These are phyloP conservation scores for Podarcis cretensis DNA, from an alignment of 2,113 vertebrate genomes.

Conservation along the genomic window DNA sequence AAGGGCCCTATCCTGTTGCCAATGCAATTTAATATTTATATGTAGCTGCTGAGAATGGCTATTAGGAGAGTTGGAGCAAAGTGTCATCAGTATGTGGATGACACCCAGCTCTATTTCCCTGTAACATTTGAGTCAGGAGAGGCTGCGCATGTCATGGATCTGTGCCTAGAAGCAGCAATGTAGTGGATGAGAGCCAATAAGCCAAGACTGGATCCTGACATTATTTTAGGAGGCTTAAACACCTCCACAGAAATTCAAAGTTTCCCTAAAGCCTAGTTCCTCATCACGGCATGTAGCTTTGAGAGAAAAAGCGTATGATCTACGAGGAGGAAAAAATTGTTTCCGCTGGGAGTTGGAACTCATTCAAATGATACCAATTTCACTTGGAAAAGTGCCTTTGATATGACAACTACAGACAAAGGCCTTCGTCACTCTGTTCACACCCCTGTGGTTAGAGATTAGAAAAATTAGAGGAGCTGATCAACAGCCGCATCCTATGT, in stretches of 20 bases:
- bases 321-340: neutral
- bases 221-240: neutral
- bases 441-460: conserved; percentile 3
- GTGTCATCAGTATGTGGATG: too few relatives aligned
- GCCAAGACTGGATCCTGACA: neutral
- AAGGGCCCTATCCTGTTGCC: too few relatives aligned
- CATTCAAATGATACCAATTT: neutral
- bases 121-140: too few relatives aligned
- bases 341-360: neutral
- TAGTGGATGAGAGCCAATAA: too few relatives aligned
- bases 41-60: too few relatives aligned
- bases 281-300: neutral
- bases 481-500: neutral
- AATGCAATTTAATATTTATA: too few relatives aligned
- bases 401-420: conserved; percentile 8
- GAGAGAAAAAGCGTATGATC: neutral
- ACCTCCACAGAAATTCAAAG: neutral
- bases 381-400: conserved; percentile 4
- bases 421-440: conserved; percentile 8
- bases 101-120: too few relatives aligned
- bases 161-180: too few relatives aligned
- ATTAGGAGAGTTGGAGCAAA: neutral
- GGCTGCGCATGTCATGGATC: too few relatives aligned
- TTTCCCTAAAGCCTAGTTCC: neutral
- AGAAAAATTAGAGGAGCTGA: conserved; percentile 32